Conservation (phyloP, 2,888 invertebrate genomes). For the Catocala fraxini region DNA sequence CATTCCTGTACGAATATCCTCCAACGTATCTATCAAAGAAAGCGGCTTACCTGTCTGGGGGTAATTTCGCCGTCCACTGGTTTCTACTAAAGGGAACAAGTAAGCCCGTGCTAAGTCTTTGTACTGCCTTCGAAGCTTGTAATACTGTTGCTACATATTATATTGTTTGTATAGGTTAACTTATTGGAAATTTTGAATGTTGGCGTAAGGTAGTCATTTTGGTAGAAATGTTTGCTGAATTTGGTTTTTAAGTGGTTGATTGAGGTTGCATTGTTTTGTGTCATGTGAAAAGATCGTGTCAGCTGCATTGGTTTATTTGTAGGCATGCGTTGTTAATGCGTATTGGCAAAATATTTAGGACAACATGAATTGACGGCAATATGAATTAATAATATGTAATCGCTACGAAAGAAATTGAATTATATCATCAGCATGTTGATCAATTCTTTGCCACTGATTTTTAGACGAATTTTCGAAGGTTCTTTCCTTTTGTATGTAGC, state of each 20-base stretch:
- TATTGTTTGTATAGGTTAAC: constrained; percentile 41
- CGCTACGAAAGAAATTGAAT: too few species aligned
- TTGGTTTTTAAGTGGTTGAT: neutral
- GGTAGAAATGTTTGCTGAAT: neutral
- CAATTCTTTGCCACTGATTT: too few species aligned
- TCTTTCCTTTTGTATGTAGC: too few species aligned
- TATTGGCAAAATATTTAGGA: too few species aligned
- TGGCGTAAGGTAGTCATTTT: constrained; percentile 23
- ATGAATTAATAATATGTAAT: too few species aligned
- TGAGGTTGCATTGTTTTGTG: too few species aligned
- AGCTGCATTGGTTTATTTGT: too few species aligned
- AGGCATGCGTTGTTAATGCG: too few species aligned
- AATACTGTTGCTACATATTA: constrained; percentile 45
- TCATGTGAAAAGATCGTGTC: too few species aligned
- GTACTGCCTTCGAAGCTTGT: constrained; percentile 62
- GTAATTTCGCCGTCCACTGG: constrained; percentile 86
- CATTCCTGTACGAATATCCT: constrained; percentile 46
- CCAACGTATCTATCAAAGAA: constrained; percentile 75
- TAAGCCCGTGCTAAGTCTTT: constrained; percentile 76
- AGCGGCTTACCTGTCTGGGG: constrained; percentile 83
- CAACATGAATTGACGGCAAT: too few species aligned
- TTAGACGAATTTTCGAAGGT: too few species aligned
- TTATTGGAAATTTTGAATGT: constrained; percentile 30
- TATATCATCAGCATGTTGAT: too few species aligned
- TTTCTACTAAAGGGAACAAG: constrained; percentile 71